Base-by-base conservation (phyloP, 2,113 vertebrate species). In the Ginglymostoma cirratum region DNA sequence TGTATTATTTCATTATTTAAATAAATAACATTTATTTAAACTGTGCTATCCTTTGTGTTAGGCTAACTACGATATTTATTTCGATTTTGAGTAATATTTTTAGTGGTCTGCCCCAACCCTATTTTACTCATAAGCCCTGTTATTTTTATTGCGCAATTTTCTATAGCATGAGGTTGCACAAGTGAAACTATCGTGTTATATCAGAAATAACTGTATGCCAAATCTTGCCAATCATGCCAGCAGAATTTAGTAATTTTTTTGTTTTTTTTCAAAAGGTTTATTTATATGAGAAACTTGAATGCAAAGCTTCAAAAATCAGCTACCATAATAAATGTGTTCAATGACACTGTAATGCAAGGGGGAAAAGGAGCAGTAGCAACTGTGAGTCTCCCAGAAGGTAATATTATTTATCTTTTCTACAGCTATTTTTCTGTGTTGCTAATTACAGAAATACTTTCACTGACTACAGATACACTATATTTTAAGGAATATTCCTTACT, bases 331-430 rank as follows among this genome's bases (percentile, higher is more conserved):
- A 66, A 97, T 15, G 98, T 98, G 80, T 97, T 98, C 93, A 96
- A 98, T 78, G 96, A 96, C 85, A 96, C 96, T 61, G 96, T 96
- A 24, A 98, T 98, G 98, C 98, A 98, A 14, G 98, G 98, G 0
- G 96, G 97, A 2, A 96, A 96, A 76, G 98, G 98, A 96, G 97
- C 97, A 0, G 96, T 96, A 69, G 97, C 97, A 5, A 96, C 96
- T 0, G 97, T 98, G 72, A 55, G 97, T 45, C 93, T 98, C 95
- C 97, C 97, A 15, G 0, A 24, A 96, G 98, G 98, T 98, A 96
- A 66, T 38, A 7, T 65, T 52, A 72, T 76, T 48, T 10, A 76
- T 52, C 5, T 66, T 67, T 93, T 93, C 89, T 65, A 67, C 34
- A 93, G n/a, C 19, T 19, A 93, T 23, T 67, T 93, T 93, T 23